Conservation (phyloP, 1,140 invertebrate genomes). For the Semibalanus balanoides region DNA sequence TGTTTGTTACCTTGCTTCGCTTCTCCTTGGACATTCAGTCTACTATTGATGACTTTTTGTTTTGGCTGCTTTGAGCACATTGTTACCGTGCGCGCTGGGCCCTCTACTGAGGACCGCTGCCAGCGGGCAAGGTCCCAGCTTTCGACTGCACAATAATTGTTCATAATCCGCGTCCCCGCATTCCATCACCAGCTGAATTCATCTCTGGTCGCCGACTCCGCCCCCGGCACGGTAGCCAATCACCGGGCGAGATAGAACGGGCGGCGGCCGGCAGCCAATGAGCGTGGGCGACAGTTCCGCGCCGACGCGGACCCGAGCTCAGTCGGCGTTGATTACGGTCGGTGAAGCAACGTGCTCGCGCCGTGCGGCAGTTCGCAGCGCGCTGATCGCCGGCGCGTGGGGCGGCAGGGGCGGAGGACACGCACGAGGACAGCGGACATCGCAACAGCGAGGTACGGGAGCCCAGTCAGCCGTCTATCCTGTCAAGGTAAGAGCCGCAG, state of each 20-base stretch:
- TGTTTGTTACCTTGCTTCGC: too few species aligned
- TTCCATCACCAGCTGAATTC: not conserved
- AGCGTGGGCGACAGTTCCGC: not conserved
- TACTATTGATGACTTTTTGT: too few species aligned
- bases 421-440: too few species aligned
- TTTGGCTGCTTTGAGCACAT: too few species aligned
- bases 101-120: too few species aligned
- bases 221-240: not conserved
- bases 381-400: not conserved
- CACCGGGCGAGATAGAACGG: not conserved
- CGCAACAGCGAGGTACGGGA: too few species aligned
- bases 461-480: too few species aligned
- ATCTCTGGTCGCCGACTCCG: not conserved
- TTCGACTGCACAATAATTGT: not conserved
- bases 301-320: not conserved
- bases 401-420: not conserved
- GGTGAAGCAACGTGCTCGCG: too few species aligned
- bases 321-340: not conserved
- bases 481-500: too few species aligned
- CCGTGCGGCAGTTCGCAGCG: not conserved
- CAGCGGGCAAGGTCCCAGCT: not conserved
- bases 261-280: not conserved
- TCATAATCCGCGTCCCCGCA: not conserved
- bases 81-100: too few species aligned
- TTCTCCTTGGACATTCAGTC: too few species aligned